Percentiles rank a stretch among this genome's conserved stretches.
Conservation (phyloP, 2,113 vertebrate genomes). For the Halcyon senegalensis region DNA sequence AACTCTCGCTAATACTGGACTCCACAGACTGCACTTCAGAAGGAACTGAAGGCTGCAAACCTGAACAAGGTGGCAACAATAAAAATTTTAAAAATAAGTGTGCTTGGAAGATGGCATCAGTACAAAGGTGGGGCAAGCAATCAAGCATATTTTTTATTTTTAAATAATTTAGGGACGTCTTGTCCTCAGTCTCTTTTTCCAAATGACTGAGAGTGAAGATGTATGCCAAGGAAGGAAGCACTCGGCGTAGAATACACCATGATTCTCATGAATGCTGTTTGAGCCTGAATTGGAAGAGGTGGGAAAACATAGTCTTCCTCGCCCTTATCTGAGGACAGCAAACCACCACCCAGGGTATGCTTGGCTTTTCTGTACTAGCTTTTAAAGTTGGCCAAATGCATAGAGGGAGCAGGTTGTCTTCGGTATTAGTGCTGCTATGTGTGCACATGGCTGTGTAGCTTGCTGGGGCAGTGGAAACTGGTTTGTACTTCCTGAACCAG, state of each 20-base stretch:
- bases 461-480: not conserved
- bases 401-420: not conserved
- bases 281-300: not conserved
- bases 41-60: not conserved
- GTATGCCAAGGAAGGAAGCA: not conserved
- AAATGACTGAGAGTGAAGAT: not conserved
- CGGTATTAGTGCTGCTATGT: not conserved
- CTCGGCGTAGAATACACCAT: not conserved
- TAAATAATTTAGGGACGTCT: not conserved
- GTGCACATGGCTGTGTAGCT: not conserved
- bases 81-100: not conserved
- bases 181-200: not conserved
- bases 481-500: not conserved
- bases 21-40: not conserved
- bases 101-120: not conserved
- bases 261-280: not conserved
- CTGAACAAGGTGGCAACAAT: not conserved
- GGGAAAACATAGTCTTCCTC: not conserved
- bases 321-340: not conserved
- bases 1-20: not conserved
- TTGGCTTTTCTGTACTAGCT: not conserved
- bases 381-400: not conserved
- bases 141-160: not conserved
- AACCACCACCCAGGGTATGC: not conserved
- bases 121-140: not conserved